A percentile compares a stretch with the other conserved stretches of the same genome.
phyloP scores from a whole-genome alignment of 1,140 invertebrate species.

The Rhopalosiphum padi region DNA sequence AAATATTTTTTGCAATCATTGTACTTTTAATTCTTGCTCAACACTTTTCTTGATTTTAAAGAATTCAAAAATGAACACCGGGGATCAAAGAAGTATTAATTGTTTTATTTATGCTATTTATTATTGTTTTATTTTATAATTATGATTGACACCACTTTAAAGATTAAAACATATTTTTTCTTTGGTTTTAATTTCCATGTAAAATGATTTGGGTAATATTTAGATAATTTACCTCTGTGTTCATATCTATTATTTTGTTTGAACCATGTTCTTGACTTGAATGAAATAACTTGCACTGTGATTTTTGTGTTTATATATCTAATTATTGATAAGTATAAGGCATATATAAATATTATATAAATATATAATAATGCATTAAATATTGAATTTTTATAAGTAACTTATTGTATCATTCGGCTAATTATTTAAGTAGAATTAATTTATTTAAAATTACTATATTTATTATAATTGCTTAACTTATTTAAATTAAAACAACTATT shows the following conservation, averaged over 20 bases:
- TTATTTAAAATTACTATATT: slow-evolving; percentile 32
- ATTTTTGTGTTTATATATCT: slow-evolving; percentile 51
- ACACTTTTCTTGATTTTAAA: slow-evolving; percentile 15
- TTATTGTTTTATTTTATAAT: not conserved
- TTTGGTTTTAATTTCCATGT: not conserved
- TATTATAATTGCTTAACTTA: slow-evolving; percentile 38
- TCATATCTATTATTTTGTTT: slow-evolving; percentile 30
- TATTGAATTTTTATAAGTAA: not conserved
- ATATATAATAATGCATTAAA: not conserved
- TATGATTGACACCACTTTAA: not conserved
- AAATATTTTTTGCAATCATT: slow-evolving; percentile 43
- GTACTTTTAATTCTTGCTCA: slow-evolving; percentile 50
- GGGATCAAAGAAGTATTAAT: slow-evolving; percentile 31
- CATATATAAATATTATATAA: not conserved
- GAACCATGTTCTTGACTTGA: slow-evolving; percentile 36
- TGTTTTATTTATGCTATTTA: not conserved
- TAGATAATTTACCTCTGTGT: slow-evolving; percentile 17
- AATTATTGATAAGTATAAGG: slow-evolving; percentile 1
- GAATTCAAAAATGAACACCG: slow-evolving; percentile 31
- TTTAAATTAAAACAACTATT: slow-evolving; percentile 34
- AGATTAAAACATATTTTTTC: slow-evolving; percentile 1
- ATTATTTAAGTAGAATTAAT: slow-evolving; percentile 34
- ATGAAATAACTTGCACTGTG: slow-evolving; percentile 53
- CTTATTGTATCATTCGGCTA: slow-evolving; percentile 19
- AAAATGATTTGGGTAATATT: not conserved